These are phyloP conservation scores for human DNA, from an alignment of 2,113 vertebrate genomes.

Conservation along the genomic window GRCh38 chr2:204562501-204563000, in stretches of 20 bases:
- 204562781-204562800: slow-evolving; percentile 12
- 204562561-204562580: neutral
- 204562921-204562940: neutral
- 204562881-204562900: neutral
- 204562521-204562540: neutral
- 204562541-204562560: neutral
- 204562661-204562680: slow-evolving; percentile 42
- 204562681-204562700: slow-evolving; percentile 54
- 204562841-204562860: neutral
- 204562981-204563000: neutral
- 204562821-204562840: neutral
- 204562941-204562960: neutral
- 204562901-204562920: neutral
- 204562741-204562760: slow-evolving; percentile 71
- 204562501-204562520: neutral
- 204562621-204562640: slow-evolving; percentile 62
- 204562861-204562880: slow-evolving; percentile 1
- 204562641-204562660: slow-evolving; percentile 62
- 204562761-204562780: slow-evolving; percentile 61
- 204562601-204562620: slow-evolving; percentile 39
- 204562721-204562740: slow-evolving; percentile 61
- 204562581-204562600: slow-evolving; percentile 14
- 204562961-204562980: neutral
- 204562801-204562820: slow-evolving; percentile 37
- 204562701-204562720: slow-evolving; percentile 51